Conservation (phyloP, 2,888 invertebrate species). For the Zaprionus lineosus region DNA sequence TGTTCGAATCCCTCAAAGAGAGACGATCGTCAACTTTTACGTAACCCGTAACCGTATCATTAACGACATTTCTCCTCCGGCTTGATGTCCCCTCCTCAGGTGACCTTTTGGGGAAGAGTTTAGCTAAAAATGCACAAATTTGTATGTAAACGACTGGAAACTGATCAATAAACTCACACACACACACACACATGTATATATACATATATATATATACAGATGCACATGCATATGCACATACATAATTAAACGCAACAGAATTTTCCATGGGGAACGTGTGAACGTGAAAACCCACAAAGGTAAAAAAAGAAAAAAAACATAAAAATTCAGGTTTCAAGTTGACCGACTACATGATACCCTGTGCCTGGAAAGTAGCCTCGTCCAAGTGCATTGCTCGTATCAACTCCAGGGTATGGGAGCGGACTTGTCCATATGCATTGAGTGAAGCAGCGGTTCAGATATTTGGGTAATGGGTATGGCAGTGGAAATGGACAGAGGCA, state of each 20-base stretch:
- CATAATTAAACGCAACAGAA: conserved; percentile 29
- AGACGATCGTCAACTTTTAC: conserved; percentile 22
- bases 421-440: too few relatives aligned
- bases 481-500: conserved; percentile 2
- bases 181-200: neutral
- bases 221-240: conserved; percentile 14
- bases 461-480: neutral
- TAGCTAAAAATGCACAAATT: conserved; percentile 49
- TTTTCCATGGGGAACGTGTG: conserved; percentile 51
- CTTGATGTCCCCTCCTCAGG: neutral
- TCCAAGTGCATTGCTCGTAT: too few relatives aligned
- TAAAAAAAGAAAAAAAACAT: conserved; percentile 10
- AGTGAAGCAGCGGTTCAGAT: too few relatives aligned
- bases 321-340: neutral
- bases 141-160: conserved; percentile 61
- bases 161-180: conserved; percentile 47
- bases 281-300: conserved; percentile 47
- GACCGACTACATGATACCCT: too few relatives aligned
- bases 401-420: too few relatives aligned
- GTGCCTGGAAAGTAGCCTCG: too few relatives aligned
- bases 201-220: neutral
- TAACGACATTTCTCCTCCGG: conserved; percentile 2
- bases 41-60: conserved; percentile 6
- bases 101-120: neutral
- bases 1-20: too few relatives aligned